These are phyloP conservation scores for Aptenodytes forsteri DNA, from an alignment of 2,113 vertebrate genomes.

Conservation along the genomic window DNA sequence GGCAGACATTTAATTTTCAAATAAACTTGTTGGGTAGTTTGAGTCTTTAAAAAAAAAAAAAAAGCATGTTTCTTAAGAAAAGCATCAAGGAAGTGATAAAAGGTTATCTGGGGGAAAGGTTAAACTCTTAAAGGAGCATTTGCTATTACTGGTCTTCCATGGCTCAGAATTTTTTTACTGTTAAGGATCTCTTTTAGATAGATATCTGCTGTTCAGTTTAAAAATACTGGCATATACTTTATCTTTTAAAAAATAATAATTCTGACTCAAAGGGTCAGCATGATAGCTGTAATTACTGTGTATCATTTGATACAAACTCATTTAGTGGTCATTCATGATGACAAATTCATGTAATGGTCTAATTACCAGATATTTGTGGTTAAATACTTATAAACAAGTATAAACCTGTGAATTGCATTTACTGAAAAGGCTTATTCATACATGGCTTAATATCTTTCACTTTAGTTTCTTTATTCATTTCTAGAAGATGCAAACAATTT, in stretches of 20 bases:
- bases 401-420: background rate
- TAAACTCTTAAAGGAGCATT: background rate
- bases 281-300: background rate
- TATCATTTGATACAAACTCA: background rate
- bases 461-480: background rate
- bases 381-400: background rate
- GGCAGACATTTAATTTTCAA: background rate
- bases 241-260: background rate
- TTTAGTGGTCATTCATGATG: background rate
- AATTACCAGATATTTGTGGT: background rate
- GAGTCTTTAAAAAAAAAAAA: background rate
- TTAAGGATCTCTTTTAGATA: background rate
- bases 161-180: background rate
- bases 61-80: background rate
- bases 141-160: background rate
- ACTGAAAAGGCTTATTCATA: background rate
- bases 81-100: background rate
- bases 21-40: background rate
- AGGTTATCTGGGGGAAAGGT: background rate
- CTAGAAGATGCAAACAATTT: background rate
- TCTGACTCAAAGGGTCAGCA: background rate
- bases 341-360: background rate
- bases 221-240: background rate
- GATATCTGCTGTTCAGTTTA: background rate
- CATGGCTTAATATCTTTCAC: background rate